phyloP scores from a whole-genome alignment of 2,113 vertebrate species.

The Accipiter cooperii region DNA sequence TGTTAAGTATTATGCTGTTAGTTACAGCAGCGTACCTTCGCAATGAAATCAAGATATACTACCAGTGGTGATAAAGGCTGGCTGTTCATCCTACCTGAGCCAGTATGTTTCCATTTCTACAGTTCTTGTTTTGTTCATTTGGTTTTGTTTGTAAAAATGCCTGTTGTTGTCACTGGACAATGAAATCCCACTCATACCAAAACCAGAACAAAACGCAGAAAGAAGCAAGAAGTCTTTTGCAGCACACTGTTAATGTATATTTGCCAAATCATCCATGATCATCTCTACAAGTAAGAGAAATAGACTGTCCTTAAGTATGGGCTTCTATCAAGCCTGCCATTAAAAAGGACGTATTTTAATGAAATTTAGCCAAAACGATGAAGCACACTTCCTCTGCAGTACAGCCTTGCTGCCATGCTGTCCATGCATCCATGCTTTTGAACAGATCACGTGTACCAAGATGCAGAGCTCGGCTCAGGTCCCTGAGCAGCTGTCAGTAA shows the following conservation, averaged over 20 bases:
- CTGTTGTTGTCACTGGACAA: background rate
- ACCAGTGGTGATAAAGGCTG: background rate
- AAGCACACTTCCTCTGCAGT: background rate
- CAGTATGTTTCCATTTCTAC: background rate
- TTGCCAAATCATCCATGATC: background rate
- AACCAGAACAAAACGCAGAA: background rate
- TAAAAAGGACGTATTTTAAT: background rate
- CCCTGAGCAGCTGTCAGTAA: background rate
- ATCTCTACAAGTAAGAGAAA: background rate
- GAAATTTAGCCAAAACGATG: background rate
- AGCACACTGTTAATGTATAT: fast-evolving
- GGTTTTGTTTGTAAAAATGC: background rate
- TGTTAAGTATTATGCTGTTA: background rate
- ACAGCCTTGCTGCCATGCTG: background rate
- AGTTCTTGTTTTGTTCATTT: background rate
- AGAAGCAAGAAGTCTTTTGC: background rate
- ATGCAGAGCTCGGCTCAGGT: background rate
- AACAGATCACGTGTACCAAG: fast-evolving
- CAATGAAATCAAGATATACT: background rate
- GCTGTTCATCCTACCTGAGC: background rate
- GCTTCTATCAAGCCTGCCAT: background rate
- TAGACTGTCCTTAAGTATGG: background rate
- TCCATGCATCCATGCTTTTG: background rate
- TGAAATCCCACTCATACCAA: background rate
- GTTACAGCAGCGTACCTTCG: background rate